Evolutionary conservation across 2,113 vertebrate species (phyloP).

Genomic region (Ariopsis seemanni): DNA sequence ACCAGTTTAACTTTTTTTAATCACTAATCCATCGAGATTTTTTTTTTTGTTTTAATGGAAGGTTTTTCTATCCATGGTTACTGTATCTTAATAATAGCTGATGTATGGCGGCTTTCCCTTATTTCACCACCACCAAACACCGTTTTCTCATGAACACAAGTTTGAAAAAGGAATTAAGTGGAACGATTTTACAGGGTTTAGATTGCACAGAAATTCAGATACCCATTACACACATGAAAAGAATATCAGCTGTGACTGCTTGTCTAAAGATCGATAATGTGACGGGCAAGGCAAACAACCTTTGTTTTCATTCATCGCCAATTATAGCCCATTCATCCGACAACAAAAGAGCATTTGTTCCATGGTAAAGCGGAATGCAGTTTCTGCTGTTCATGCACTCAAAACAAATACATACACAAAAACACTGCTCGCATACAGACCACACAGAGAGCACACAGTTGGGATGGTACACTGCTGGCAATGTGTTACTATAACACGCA

Average conservation of each 20-base stretch:
- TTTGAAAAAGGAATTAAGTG: neutral
- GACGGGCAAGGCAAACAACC: neutral
- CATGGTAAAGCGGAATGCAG: conserved; percentile 6
- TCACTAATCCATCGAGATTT: neutral
- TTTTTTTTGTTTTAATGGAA: neutral
- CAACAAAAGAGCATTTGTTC: conserved; percentile 19
- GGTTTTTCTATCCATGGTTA: no score
- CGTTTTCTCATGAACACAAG: neutral
- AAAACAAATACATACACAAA: conserved; percentile 20
- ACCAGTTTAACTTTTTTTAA: neutral
- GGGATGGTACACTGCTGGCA: conserved; percentile 1
- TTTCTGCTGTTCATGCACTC: conserved; percentile 10
- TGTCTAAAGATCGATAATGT: neutral
- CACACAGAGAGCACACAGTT: neutral
- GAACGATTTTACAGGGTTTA: neutral
- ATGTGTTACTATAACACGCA: conserved; percentile 21
- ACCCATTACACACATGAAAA: neutral
- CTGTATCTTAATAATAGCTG: neutral
- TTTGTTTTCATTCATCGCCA: conserved; percentile 10
- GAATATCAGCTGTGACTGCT: neutral
- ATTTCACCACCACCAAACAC: neutral
- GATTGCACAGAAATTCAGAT: neutral
- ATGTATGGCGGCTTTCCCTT: neutral
- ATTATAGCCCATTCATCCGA: neutral
- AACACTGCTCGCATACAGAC: neutral